Conservation (phyloP, 2,888 invertebrate species). For the Himalopsyche tibetana region DNA sequence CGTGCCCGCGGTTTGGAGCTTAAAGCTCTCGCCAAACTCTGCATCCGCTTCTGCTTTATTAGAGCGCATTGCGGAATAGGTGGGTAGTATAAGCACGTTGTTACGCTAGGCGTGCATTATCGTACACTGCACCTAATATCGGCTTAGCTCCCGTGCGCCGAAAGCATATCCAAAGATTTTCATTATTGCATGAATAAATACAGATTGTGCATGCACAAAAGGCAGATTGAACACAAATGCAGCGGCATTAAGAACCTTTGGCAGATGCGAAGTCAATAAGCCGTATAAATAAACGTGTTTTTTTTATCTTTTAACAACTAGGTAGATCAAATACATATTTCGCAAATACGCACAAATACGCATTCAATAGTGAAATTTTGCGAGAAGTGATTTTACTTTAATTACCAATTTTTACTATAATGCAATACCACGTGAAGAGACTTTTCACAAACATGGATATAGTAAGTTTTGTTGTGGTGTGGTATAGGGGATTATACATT, state of each 20-base stretch:
- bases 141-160: background rate
- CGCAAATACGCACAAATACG: too few species aligned
- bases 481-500: too few species aligned
- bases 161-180: background rate
- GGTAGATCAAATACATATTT: too few species aligned
- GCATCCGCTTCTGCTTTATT: conserved; percentile 59
- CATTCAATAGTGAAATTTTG: too few species aligned
- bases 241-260: background rate
- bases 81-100: conserved; percentile 45
- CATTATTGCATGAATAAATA: conserved; percentile 6
- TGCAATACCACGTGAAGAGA: too few species aligned
- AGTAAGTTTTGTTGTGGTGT: too few species aligned
- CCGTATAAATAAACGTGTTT: too few species aligned
- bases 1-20: conserved; percentile 57
- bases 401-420: too few species aligned
- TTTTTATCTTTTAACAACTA: too few species aligned
- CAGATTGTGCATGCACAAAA: conserved; percentile 6
- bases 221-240: background rate
- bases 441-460: too few species aligned
- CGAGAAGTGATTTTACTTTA: too few species aligned
- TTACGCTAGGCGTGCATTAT: conserved; percentile 52
- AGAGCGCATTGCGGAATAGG: conserved; percentile 61
- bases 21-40: conserved; percentile 48
- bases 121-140: background rate
- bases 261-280: background rate